phyloP scores from a whole-genome alignment of 2,797 vertebrate species.

The Sebastes nivosus region DNA sequence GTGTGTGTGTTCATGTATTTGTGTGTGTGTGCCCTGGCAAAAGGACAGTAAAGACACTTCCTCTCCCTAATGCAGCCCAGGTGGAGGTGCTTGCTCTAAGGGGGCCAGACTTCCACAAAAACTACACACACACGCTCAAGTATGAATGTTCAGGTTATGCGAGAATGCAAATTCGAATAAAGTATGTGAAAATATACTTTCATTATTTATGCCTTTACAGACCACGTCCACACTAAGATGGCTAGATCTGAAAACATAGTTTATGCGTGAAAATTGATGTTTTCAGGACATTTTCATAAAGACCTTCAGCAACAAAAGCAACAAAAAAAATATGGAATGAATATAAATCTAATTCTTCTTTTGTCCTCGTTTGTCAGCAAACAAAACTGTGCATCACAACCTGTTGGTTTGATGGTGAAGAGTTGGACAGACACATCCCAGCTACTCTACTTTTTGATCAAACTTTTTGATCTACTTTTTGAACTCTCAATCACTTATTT shows the following conservation, averaged over 20 bases:
- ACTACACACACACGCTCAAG: background rate
- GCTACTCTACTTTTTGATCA: background rate
- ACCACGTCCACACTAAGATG: background rate
- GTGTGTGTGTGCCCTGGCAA: constrained; percentile 27
- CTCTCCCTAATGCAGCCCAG: constrained; percentile 78
- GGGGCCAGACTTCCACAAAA: constrained; percentile 11
- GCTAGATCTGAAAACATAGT: background rate
- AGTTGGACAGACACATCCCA: background rate
- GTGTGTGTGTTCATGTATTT: constrained; percentile 44
- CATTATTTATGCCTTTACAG: constrained; percentile 34
- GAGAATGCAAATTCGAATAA: constrained; percentile 18
- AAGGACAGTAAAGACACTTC: constrained; percentile 76
- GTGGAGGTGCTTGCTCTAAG: constrained; percentile 66
- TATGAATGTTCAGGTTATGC: background rate
- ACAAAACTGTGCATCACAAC: background rate
- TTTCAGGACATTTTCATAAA: background rate
- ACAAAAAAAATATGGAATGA: background rate
- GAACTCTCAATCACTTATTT: background rate
- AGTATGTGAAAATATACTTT: constrained; percentile 1
- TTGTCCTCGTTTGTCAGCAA: background rate
- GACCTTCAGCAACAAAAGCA: background rate
- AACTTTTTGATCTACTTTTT: background rate
- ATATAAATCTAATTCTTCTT: background rate
- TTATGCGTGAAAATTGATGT: background rate
- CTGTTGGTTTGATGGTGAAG: background rate